Evolutionary conservation across 2,113 vertebrate species (phyloP), one percentile per base, ranked within the genome.

Genomic region (Alosa alosa): DNA sequence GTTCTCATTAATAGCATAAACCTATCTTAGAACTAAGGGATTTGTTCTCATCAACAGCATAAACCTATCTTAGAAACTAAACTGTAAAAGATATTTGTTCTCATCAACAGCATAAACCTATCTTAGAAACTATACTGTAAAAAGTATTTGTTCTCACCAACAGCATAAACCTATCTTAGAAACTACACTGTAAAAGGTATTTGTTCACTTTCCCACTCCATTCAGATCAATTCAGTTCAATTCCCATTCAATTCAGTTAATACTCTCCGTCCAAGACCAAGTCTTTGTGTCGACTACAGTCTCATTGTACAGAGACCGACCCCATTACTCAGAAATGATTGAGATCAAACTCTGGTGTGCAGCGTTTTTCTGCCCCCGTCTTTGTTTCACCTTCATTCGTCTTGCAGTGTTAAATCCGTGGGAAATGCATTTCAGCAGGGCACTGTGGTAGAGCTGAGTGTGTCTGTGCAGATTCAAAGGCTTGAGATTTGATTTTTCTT

Each of bases 391-490:
- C 72, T 36, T 78, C 72, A 78, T 78, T 78, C 11, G 31, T 78
- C 72, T 78, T 78, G 9, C 31, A 39, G 72, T 2, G 72, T 39
- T 39, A 78, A 17, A 78, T 78, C 31, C 72, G 20, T 78, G 31
- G 72, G 72, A 36, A 39, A 78, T 78, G 72, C 72, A 78, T 78
- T 78, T 75, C 50, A 85, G 78, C 88, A 83, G 46, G 75, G 83
- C 81, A 83, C 20, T 78, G 50, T 82, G 82, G 88, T 44, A 85
- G 25, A 86, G 57, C 86, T 90, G 72, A 88, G 72, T 88, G 85
- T 7, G 41, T 85, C 81, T 90, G n/a, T 22, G 31, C 7, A 39
- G 25, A 78, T 78, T 78, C 72, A 78, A 39, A 78, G 72, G 72
- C 72, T 78, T 31, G 31, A 36, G 72, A 72, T 72, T 72, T 72